These are phyloP conservation scores for Mus spretus DNA, from an alignment of 2,797 vertebrate species.

Conservation along the genomic window DNA sequence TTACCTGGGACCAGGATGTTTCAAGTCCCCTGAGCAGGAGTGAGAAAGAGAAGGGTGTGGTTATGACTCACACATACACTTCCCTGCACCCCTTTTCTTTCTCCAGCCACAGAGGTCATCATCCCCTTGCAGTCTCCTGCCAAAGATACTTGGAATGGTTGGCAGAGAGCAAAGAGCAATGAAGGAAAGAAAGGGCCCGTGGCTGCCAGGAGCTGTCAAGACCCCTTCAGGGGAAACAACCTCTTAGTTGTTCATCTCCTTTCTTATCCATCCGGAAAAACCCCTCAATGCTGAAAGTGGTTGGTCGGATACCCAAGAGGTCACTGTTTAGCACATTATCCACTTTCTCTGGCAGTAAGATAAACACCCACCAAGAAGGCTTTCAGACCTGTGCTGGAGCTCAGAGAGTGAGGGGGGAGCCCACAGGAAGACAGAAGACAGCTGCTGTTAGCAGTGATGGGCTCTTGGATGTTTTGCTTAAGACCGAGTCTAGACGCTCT, in stretches of 20 bases:
- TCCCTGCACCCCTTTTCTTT: not conserved
- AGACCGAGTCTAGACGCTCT: not conserved
- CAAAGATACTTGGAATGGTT: not conserved
- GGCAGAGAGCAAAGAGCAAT: not conserved
- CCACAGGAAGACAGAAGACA: not conserved
- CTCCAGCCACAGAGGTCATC: not conserved
- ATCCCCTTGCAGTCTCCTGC: not conserved
- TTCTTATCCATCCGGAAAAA: slow-evolving; percentile 50
- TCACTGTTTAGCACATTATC: slow-evolving; percentile 54
- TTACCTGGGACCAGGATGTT: not conserved
- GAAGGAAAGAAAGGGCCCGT: not conserved
- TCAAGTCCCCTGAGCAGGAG: not conserved
- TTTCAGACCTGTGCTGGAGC: not conserved
- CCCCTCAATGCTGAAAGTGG: slow-evolving; percentile 23
- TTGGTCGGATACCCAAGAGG: not conserved
- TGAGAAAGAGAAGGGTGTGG: not conserved
- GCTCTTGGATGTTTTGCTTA: not conserved
- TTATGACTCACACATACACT: not conserved
- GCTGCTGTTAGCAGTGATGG: not conserved
- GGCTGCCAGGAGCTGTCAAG: not conserved
- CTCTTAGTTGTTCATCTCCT: not conserved
- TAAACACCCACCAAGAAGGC: slow-evolving; percentile 24
- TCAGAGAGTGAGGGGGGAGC: too few species aligned
- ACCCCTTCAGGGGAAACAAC: slow-evolving; percentile 20
- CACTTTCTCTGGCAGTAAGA: slow-evolving; percentile 10